Percentiles rank a stretch among this genome's conserved stretches.
Evolutionary conservation across 2,888 invertebrate genomes (phyloP).

Genomic region (Hydriomena furcata): DNA sequence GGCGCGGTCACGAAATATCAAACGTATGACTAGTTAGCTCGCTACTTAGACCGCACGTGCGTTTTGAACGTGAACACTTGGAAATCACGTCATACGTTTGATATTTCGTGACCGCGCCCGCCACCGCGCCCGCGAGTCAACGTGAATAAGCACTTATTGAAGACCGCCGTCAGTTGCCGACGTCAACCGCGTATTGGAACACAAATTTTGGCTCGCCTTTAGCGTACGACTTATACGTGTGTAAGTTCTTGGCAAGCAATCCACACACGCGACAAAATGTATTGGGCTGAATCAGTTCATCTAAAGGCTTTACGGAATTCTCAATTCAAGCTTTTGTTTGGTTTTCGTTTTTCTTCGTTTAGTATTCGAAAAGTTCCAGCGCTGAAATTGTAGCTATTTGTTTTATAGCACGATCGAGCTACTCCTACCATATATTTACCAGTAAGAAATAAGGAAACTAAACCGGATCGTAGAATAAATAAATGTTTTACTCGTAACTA

Average conservation of each 20-base stretch:
- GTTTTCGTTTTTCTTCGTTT: constrained; percentile 14
- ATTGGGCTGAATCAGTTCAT: constrained; percentile 21
- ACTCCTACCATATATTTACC: background rate
- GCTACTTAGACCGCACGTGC: no score
- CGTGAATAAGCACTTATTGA: no score
- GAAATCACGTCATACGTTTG: no score
- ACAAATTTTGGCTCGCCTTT: constrained; percentile 3
- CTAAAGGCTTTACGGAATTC: constrained; percentile 16
- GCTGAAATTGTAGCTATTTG: constrained; percentile 3
- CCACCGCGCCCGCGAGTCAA: no score
- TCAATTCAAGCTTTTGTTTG: constrained; percentile 13
- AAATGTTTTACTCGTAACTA: no score
- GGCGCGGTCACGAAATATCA: no score
- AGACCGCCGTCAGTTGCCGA: background rate
- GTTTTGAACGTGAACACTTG: no score
- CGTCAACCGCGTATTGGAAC: no score
- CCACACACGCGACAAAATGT: constrained; percentile 18
- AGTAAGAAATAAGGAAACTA: background rate
- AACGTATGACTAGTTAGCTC: no score
- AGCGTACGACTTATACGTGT: constrained; percentile 3
- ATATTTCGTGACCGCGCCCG: no score
- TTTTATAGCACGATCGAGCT: background rate
- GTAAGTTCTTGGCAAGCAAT: constrained; percentile 18
- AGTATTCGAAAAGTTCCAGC: constrained; percentile 8
- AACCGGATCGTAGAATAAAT: background rate